Percentiles rank a stretch among this genome's conserved stretches.
Evolutionary conservation across 2,888 invertebrate genomes (phyloP).

Genomic region (Euspilapteryx auroguttella): DNA sequence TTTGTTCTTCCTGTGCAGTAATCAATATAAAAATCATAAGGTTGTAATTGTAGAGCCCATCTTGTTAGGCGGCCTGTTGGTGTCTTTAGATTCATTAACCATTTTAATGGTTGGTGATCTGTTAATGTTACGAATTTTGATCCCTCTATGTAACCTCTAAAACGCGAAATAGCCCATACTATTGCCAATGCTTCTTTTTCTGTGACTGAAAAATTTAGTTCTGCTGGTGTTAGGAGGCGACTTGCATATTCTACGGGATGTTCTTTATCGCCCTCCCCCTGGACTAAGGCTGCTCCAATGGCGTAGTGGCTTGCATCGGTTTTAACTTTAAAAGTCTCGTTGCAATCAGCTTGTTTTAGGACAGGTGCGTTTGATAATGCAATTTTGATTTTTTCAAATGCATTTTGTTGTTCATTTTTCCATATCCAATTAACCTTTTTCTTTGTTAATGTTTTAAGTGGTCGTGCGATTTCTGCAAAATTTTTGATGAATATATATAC

Average conservation of each 20-base stretch:
- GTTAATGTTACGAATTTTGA: constrained; percentile 15
- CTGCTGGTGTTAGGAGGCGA: constrained; percentile 12
- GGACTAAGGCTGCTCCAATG: constrained; percentile 8
- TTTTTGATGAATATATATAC: constrained; percentile 5
- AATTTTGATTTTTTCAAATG: not conserved
- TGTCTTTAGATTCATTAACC: constrained; percentile 21
- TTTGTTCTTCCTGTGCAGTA: constrained; percentile 21
- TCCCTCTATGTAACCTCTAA: constrained; percentile 16
- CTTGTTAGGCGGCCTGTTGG: constrained; percentile 26
- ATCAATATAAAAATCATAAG: constrained; percentile 17
- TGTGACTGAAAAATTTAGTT: constrained; percentile 19
- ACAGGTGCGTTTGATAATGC: not conserved
- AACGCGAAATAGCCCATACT: constrained; percentile 2
- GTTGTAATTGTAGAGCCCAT: constrained; percentile 24
- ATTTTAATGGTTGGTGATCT: constrained; percentile 27
- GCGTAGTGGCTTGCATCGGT: constrained; percentile 12
- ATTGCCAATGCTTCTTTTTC: constrained; percentile 21
- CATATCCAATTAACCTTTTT: not conserved
- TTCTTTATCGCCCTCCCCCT: constrained; percentile 1
- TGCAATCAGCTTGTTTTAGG: constrained; percentile 1
- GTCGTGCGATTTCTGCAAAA: not conserved
- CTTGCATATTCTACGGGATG: constrained; percentile 13
- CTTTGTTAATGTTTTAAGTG: not conserved
- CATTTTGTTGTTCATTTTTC: not conserved
- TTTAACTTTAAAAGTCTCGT: constrained; percentile 7